A percentile compares a stretch with the other conserved stretches of the same genome.
Conservation (phyloP, 2,797 vertebrate genomes). For the Phylloscopus collybita region DNA sequence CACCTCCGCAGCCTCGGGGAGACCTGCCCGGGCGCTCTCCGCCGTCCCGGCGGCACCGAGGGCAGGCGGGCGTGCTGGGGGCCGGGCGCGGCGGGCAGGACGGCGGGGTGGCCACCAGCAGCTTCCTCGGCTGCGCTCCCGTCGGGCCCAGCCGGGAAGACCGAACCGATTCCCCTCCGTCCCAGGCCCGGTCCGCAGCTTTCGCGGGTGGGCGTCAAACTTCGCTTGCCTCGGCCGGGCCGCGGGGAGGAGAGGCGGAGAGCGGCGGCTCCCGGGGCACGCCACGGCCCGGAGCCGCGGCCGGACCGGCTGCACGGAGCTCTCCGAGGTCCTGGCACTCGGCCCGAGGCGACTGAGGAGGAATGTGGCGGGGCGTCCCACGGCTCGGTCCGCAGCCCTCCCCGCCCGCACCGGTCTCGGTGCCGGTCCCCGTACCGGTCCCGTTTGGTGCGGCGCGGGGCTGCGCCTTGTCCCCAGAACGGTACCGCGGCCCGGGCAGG, state of each 20-base stretch:
- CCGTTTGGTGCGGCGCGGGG: too few species aligned
- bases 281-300: not conserved
- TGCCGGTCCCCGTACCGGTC: not conserved
- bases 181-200: not conserved
- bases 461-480: not conserved
- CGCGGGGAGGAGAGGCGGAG: not conserved
- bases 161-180: not conserved
- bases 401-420: not conserved
- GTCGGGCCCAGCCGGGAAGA: not conserved
- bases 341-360: not conserved
- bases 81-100: not conserved
- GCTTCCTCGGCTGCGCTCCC: not conserved
- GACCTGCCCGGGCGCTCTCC: not conserved
- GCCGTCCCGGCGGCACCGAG: not conserved
- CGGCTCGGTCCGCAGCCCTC: not conserved
- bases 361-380: not conserved
- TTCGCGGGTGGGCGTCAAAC: not conserved
- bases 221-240: not conserved
- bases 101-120: not conserved
- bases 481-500: not conserved
- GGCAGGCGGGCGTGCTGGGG: not conserved
- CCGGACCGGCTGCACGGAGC: not conserved
- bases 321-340: slow-evolving; percentile 49
- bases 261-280: not conserved
- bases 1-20: not conserved